Conservation (phyloP, 2,113 vertebrate genomes). For the Arothron firmamentum region DNA sequence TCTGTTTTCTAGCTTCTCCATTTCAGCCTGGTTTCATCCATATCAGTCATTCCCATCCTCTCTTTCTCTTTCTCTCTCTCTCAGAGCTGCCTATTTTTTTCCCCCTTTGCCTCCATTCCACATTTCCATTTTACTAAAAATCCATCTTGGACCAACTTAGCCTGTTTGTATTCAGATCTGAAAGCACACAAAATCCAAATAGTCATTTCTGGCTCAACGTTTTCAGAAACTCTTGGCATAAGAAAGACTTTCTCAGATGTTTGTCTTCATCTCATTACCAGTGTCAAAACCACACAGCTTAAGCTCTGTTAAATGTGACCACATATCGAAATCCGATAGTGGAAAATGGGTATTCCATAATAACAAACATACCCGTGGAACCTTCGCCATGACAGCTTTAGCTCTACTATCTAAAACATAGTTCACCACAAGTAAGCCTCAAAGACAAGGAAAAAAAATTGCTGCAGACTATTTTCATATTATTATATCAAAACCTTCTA, state of each 20-base stretch:
- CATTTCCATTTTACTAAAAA: background rate
- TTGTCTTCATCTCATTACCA: slow-evolving; percentile 12
- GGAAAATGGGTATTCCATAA: slow-evolving; percentile 33
- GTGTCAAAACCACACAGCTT: background rate
- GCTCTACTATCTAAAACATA: slow-evolving; percentile 16
- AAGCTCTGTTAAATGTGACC: slow-evolving; percentile 13
- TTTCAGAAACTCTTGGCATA: background rate
- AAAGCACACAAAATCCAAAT: background rate
- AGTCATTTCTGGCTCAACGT: background rate
- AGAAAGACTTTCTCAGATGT: slow-evolving; percentile 14
- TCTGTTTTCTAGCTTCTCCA: no score
- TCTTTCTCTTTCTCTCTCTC: no score
- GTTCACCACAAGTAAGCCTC: slow-evolving; percentile 9
- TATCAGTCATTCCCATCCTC: no score
- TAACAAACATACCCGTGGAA: background rate
- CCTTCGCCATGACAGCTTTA: slow-evolving; percentile 1
- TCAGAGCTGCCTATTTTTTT: no score
- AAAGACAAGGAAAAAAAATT: slow-evolving; percentile 12
- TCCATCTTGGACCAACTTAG: background rate
- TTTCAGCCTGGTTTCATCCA: no score
- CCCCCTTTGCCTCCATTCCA: no score
- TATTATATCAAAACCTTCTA: no score
- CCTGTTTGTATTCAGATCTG: background rate
- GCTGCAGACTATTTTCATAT: no score
- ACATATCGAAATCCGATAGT: slow-evolving; percentile 11